phyloP scores from a whole-genome alignment of 2,113 vertebrate genomes.

The Pagrus major region DNA sequence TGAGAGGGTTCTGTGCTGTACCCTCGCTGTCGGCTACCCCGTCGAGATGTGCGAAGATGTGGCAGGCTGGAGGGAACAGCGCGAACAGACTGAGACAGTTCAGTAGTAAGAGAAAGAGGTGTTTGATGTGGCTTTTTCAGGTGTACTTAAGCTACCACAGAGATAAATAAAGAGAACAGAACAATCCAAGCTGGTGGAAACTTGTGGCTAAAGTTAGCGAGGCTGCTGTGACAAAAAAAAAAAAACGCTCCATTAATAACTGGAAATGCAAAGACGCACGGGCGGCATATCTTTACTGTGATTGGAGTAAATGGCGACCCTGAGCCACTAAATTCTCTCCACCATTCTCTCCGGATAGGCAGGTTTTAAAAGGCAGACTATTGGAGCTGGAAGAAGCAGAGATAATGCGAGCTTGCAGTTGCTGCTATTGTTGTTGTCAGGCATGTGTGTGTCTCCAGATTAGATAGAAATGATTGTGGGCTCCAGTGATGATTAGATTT shows the following conservation, averaged over 20 bases:
- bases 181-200: constrained; percentile 11
- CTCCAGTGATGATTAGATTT: constrained; percentile 74
- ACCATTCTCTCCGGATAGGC: constrained; percentile 12
- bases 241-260: constrained; percentile 45
- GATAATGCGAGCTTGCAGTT: constrained; percentile 39
- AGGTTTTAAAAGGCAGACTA: constrained; percentile 14
- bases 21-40: constrained; percentile 61
- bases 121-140: constrained; percentile 55
- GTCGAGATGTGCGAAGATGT: constrained; percentile 58
- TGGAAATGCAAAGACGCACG: constrained; percentile 12
- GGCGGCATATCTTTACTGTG: constrained; percentile 16
- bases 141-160: constrained; percentile 45
- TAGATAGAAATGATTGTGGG: constrained; percentile 73
- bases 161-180: constrained; percentile 27
- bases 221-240: constrained; percentile 35
- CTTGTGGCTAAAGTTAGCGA: constrained; percentile 12
- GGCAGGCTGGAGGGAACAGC: constrained; percentile 46
- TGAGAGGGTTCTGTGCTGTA: constrained; percentile 58
- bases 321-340: constrained; percentile 18
- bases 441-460: constrained; percentile 61
- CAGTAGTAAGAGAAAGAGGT: constrained; percentile 26
- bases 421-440: constrained; percentile 59
- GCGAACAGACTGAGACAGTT: constrained; percentile 46
- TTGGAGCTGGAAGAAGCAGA: constrained; percentile 28
- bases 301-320: constrained; percentile 8